Evolutionary conservation across 2,797 vertebrate genomes (phyloP), one percentile per base, ranked within the genome.

Genomic region (Neosilurus hyrtlii): DNA sequence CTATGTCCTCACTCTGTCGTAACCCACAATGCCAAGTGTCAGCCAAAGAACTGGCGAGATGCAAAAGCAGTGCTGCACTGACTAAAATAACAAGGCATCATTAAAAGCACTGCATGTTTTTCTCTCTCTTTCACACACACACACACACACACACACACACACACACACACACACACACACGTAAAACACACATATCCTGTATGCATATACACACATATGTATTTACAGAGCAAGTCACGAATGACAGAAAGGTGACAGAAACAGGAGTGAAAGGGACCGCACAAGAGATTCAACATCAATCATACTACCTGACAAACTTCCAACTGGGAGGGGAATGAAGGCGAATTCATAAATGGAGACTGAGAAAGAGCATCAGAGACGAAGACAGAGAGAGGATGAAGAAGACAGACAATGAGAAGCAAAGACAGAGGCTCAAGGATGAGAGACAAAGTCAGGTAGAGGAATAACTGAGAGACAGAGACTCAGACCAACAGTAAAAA

Each of bases 61-160:
- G 72, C 78, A 63, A 75, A 62, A 76, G 75, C 83, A 80, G 85
- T 54, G 80, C 62, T 65, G 63, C 80, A 63, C 76, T 83, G 85
- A 86, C 87, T 54, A 30, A 87, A 85, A 85, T 82, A 85, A 86
- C 78, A 83, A 85, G 79, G 10, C 71, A 67, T 85, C 82, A 85
- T 86, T 79, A 85, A 62, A 68, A 78, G 43, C 43, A 63, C 83
- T 80, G 81, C 68, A 86, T 75, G 30, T 20, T 20, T 18, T 75
- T 61, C 77, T 43, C 43, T 43, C 8, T 43, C 30, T 30, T 30
- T 30, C 30, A 62, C 57, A 22, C n/a, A 37, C 70, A 49, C 22
- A 76, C 57, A 62, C 49, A 72, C 35, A 37, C 72, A 76, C 54
- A 77, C 24, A 73, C 15, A 26, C 20, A 61, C 57, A 73, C 10